Evolutionary conservation across 2,113 vertebrate genomes (phyloP), one percentile per base, ranked within the genome.

Genomic region (Psilopsiagon aurifrons): DNA sequence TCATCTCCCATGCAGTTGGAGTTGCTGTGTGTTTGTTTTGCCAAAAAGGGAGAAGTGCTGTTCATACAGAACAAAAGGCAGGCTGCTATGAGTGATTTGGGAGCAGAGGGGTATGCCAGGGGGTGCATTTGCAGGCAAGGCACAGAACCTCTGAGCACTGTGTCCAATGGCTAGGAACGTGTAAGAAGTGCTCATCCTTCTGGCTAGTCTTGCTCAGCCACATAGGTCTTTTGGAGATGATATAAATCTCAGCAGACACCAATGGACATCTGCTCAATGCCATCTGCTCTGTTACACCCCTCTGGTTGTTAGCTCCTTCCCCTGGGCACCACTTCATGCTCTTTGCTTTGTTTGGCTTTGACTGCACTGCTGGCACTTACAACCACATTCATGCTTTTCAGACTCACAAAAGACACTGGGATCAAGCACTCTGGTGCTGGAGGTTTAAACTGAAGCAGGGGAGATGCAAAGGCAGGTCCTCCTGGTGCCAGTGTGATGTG

Each of bases 271-370:
- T 91, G 84, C 84, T 85, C 71, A 9, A 11, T 63, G 77, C 82
- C 86, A 90, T 86, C 86, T 92, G 94, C 82, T 90, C 90, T 74
- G 47, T n/a, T 43, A n/a, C 5, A 90, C 43, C 77, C 77, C 77
- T 75, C 54, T 69, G 47, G 71, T 74, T 10, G 1, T 86, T 83
- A 92, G 47, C 54, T 51, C 43, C 0, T n/a, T 59, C 47, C 71
- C 77, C 71, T 31, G 60, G 59, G 29, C 37, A 37, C 24, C 37
- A 37, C 76, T 83, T 44, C 1, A 3, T 55, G 81, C 39, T 82
- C 69, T 62, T 71, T 35, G 81, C 59, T 85, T 59, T 78, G n/a
- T 73, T 86, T 73, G 24, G 54, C 76, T 57, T 66, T 82, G 63
- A 11, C 57, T 47, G 68, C 12, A 22, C 28, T 59, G 39, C 51